A percentile compares a stretch with the other conserved stretches of the same genome.
Evolutionary conservation across 2,113 vertebrate genomes (phyloP).

Genomic region (Shinisaurus crocodilurus): DNA sequence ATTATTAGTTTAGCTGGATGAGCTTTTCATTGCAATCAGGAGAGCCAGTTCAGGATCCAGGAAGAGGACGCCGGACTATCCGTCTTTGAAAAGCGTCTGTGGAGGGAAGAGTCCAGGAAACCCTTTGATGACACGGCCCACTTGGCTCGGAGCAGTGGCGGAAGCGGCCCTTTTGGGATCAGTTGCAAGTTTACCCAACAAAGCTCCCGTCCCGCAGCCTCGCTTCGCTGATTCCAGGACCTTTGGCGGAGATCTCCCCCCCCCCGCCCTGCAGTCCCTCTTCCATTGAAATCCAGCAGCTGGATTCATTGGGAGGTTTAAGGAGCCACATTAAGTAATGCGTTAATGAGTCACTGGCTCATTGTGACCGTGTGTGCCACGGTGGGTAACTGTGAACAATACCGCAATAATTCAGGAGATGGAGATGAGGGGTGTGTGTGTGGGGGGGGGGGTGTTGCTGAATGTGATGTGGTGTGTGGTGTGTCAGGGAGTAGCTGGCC

Average conservation of each 20-base stretch:
- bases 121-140: conserved; percentile 26
- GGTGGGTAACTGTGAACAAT: conserved; percentile 33
- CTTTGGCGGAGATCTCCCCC: rapidly evolving
- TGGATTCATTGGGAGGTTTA: neutral
- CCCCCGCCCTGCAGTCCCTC: neutral
- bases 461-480: neutral
- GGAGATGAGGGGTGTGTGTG: neutral
- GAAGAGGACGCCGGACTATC: conserved; percentile 28
- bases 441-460: neutral
- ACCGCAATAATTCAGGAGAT: conserved; percentile 5
- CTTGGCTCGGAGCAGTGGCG: conserved; percentile 2
- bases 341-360: neutral
- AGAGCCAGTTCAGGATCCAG: neutral
- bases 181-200: conserved; percentile 38
- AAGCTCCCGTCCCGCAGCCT: neutral
- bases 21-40: conserved; percentile 18
- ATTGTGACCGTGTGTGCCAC: neutral
- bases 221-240: neutral
- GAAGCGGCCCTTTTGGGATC: conserved; percentile 33
- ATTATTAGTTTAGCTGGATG: neutral
- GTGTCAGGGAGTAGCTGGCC: neutral
- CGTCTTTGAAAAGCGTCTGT: conserved; percentile 41
- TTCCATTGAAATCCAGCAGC: neutral
- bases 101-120: conserved; percentile 25
- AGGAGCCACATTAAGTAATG: neutral